phyloP scores from a whole-genome alignment of 2,113 vertebrate species.

The Bubo bubo region DNA sequence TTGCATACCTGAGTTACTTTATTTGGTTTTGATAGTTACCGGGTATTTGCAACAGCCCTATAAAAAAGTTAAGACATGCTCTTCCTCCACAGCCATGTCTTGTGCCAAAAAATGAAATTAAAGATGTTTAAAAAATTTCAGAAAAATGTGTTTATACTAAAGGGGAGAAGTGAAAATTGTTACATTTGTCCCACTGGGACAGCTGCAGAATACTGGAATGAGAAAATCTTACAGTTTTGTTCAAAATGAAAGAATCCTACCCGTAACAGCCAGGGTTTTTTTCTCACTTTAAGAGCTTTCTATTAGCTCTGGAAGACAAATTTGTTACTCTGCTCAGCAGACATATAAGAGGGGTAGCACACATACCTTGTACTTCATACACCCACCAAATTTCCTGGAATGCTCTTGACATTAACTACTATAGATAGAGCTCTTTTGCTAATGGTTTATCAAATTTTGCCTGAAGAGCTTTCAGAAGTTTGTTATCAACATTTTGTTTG shows the following conservation, averaged over 20 bases:
- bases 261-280: background rate
- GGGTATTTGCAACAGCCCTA: background rate
- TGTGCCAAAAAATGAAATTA: background rate
- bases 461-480: background rate
- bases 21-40: background rate
- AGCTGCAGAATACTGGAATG: background rate
- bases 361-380: background rate
- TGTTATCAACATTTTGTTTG: background rate
- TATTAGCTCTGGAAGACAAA: background rate
- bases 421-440: background rate
- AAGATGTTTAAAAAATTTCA: rapidly evolving
- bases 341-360: background rate
- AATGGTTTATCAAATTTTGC: background rate
- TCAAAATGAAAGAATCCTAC: background rate
- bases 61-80: background rate
- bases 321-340: background rate
- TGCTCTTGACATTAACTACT: background rate
- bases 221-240: background rate
- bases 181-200: background rate
- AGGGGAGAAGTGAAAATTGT: background rate
- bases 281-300: background rate
- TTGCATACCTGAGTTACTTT: background rate
- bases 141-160: background rate
- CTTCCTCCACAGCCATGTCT: background rate
- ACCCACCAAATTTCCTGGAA: background rate